Percentiles rank a stretch among this genome's conserved stretches.
Conservation (phyloP, 2,888 invertebrate genomes). For the Syritta pipiens region DNA sequence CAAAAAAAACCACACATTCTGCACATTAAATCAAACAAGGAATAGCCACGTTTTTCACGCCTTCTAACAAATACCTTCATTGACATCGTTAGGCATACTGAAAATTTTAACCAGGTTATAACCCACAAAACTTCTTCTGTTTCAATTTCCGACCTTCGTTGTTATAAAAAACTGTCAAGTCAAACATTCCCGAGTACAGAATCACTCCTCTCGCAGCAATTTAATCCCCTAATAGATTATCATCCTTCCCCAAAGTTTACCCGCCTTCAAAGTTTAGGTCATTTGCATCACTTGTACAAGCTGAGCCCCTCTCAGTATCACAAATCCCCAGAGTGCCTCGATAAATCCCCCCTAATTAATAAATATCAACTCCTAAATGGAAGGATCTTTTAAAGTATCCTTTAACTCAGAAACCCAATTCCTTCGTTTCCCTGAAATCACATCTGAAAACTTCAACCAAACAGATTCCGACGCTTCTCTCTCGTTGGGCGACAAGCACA, state of each 20-base stretch:
- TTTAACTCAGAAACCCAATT: conserved; percentile 19
- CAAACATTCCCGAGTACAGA: neutral
- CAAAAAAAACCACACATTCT: no score
- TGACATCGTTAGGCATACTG: no score
- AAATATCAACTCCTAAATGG: conserved; percentile 45
- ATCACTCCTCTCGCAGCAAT: neutral
- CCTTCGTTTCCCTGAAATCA: conserved; percentile 16
- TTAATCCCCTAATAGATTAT: conserved; percentile 6
- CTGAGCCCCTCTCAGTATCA: conserved; percentile 21
- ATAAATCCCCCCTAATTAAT: conserved; percentile 51
- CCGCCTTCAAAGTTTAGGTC: neutral
- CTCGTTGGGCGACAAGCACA: no score
- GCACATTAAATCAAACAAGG: no score
- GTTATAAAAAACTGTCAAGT: neutral
- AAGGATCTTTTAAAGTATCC: conserved; percentile 36
- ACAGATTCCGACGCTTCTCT: conserved; percentile 17
- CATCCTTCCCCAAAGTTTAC: neutral
- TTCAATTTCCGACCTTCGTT: neutral
- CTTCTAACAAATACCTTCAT: no score
- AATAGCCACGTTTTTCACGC: no score
- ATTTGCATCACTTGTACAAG: conserved; percentile 13
- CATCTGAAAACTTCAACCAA: conserved; percentile 40
- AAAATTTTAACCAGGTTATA: no score
- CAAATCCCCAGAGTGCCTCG: conserved; percentile 25
- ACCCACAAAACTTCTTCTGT: neutral